Evolutionary conservation across 2,113 vertebrate species (phyloP), one percentile per base, ranked within the genome.

Genomic region (Procapra przewalskii): DNA sequence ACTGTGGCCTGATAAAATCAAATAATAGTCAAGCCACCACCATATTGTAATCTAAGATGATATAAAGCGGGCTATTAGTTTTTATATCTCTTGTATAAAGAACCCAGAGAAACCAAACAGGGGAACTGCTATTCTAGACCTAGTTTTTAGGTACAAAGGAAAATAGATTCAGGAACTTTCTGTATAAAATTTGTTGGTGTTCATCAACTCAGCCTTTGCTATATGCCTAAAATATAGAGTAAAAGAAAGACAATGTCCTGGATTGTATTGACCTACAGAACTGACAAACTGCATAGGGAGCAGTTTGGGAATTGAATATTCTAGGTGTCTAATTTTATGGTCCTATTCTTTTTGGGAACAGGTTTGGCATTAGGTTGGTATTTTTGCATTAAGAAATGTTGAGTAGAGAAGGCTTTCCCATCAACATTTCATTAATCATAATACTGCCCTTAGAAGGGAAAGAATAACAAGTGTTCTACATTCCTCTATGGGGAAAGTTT

Each of bases 261-360:
- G 1, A 50, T 21, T 75, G 36, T 17, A 21, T 13, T 85, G 43
- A 3, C 50, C 45, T 81, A 89, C 2, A 94, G 43, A 31, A 45
- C 10, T 84, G n/a, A 17, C 79, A 45, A 33, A 94, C 57, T 86
- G 77, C 17, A 23, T 55, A 0, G 10, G 7, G 4, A 6, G 36
- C 88, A 50, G 45, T 75, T 95, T 81, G 92, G 88, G 92, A 97
- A 91, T 23, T 96, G 40, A 25, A 25, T 75, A 40, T 31, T 79
- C 57, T 95, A 71, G 85, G 43, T 50, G 19, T 52, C 79, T 84
- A 79, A 91, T 91, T 91, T 77, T 91, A 67, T 88, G 48, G 12
- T 80, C 16, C 52, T 90, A 0, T 54, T 93, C 52, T 85, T 0
- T 0, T 92, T 89, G 9, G 7, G 36, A 87, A 92, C 7, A 87